Evolutionary conservation across 2,113 vertebrate genomes (phyloP).

Genomic region (Oreochromis tanganicae): DNA sequence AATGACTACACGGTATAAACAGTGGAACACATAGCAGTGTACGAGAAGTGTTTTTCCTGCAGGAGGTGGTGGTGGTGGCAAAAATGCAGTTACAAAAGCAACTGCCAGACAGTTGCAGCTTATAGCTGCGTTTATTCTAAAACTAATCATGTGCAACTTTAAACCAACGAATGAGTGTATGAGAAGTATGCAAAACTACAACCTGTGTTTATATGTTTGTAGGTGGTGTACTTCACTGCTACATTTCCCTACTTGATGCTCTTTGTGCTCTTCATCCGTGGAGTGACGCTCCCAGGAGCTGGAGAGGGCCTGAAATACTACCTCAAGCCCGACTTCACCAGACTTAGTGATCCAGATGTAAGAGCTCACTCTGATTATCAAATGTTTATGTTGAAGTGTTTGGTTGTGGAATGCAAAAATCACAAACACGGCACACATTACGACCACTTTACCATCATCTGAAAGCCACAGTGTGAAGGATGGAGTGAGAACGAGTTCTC

Average conservation of each 20-base stretch:
- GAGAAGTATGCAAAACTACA: background rate
- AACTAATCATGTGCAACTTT: background rate
- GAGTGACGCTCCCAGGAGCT: conserved; percentile 72
- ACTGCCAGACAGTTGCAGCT: background rate
- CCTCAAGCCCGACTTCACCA: conserved; percentile 55
- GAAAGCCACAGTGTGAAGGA: background rate
- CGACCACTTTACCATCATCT: background rate
- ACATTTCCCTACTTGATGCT: conserved; percentile 74
- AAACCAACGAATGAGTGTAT: background rate
- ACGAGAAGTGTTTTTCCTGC: background rate
- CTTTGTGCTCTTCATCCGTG: conserved; percentile 72
- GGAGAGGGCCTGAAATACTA: conserved; percentile 61
- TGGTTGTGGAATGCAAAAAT: background rate
- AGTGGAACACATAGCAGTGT: background rate
- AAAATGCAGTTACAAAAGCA: background rate
- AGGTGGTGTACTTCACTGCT: conserved; percentile 77
- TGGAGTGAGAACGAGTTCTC: background rate
- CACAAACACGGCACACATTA: background rate
- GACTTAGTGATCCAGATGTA: conserved; percentile 36
- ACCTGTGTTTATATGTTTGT: background rate
- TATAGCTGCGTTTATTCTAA: background rate
- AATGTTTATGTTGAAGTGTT: background rate
- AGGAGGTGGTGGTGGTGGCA: background rate
- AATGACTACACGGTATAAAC: background rate
- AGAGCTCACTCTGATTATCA: background rate